These are phyloP conservation scores for Scaeva pyrastri DNA, from an alignment of 2,888 invertebrate species.

Conservation along the genomic window DNA sequence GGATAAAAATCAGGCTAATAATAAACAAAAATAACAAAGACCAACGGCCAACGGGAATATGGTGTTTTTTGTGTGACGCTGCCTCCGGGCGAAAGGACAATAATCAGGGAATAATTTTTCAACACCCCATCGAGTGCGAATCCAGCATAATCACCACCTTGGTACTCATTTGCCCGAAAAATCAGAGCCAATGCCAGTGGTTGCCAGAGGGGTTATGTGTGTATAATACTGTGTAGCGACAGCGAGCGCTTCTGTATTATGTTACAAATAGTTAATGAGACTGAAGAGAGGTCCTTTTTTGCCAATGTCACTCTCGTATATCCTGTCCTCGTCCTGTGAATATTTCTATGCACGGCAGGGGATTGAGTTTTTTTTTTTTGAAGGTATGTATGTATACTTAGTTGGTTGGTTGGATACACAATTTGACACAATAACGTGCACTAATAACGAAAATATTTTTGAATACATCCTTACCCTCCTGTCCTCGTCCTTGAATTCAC, in stretches of 20 bases:
- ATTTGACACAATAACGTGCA: constrained; percentile 75
- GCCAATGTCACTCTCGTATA: constrained; percentile 22
- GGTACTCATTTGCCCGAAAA: constrained; percentile 41
- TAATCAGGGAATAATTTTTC: constrained; percentile 74
- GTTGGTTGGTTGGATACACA: constrained; percentile 64
- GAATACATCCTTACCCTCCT: neutral
- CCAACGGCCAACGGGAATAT: constrained; percentile 43
- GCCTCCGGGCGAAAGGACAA: constrained; percentile 68
- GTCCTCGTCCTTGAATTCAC: constrained; percentile 15
- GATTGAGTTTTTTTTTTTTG: constrained; percentile 34
- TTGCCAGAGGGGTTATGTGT: constrained; percentile 60
- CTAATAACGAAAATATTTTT: constrained; percentile 70
- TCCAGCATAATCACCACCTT: constrained; percentile 72
- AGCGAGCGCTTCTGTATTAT: constrained; percentile 53
- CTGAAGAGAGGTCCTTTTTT: constrained; percentile 55
- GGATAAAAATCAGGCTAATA: constrained; percentile 73
- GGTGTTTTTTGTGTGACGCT: constrained; percentile 41
- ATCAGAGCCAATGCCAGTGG: constrained; percentile 42
- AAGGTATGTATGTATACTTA: too few relatives aligned
- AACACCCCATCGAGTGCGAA: constrained; percentile 73
- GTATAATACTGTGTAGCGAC: too few relatives aligned
- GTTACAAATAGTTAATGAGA: constrained; percentile 69
- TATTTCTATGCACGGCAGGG: constrained; percentile 52
- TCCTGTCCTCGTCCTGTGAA: constrained; percentile 30
- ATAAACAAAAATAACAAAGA: constrained; percentile 70